Percentiles rank a stretch among this genome's conserved stretches.
Evolutionary conservation across 2,797 vertebrate genomes (phyloP).

Genomic region (Myotis daubentonii): DNA sequence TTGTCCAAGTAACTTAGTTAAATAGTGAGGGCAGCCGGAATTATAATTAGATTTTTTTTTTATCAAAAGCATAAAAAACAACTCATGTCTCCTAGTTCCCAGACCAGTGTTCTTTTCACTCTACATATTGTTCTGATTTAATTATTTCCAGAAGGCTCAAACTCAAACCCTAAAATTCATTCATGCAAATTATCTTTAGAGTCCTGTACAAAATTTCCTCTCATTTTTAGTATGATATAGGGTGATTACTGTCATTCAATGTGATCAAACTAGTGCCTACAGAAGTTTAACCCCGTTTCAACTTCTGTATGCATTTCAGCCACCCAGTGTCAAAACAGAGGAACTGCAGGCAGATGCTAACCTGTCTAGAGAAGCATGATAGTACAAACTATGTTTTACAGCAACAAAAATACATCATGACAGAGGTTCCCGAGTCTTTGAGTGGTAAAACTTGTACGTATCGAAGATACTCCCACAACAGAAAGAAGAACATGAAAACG

Average conservation of each 20-base stretch:
- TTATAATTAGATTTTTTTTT: not conserved
- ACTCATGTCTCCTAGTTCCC: not conserved
- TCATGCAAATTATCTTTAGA: not conserved
- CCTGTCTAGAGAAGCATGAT: not conserved
- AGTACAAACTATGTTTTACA: not conserved
- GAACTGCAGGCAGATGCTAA: constrained; percentile 25
- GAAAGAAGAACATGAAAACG: constrained; percentile 16
- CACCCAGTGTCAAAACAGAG: constrained; percentile 52
- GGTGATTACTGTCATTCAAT: not conserved
- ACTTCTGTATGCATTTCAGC: not conserved
- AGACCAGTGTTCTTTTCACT: not conserved
- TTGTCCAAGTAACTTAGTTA: not conserved
- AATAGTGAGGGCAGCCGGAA: not conserved
- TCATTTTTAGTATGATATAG: not conserved
- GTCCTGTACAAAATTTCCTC: not conserved
- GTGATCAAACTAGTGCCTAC: not conserved
- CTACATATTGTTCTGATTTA: not conserved
- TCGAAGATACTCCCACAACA: not conserved
- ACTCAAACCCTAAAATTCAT: not conserved
- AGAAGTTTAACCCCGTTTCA: constrained; percentile 7
- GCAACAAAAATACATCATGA: constrained; percentile 29
- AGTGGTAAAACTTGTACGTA: not conserved
- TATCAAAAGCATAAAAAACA: constrained; percentile 23
- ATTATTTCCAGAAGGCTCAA: constrained; percentile 27
- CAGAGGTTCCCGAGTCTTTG: not conserved